Conservation (phyloP, 1,140 invertebrate genomes). For the Drosophila nebulosa region DNA sequence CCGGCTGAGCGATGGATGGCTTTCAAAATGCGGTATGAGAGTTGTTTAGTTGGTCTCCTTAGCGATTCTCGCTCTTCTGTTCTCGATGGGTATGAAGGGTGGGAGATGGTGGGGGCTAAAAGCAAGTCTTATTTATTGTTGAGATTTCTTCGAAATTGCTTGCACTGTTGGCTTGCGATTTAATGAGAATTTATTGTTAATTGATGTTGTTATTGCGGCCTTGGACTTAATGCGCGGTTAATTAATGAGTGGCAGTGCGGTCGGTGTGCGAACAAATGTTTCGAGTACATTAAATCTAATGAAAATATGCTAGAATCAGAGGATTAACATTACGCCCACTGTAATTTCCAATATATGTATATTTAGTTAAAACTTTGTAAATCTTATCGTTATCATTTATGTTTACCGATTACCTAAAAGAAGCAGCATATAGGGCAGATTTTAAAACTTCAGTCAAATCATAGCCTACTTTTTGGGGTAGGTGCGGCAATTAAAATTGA, state of each 20-base stretch:
- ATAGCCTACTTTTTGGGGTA: neutral
- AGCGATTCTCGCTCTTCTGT: neutral
- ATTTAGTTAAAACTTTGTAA: neutral
- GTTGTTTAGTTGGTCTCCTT: neutral
- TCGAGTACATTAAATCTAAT: neutral
- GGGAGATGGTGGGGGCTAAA: neutral
- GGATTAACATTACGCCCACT: neutral
- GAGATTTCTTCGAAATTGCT: conserved; percentile 19
- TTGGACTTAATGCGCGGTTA: conserved; percentile 14
- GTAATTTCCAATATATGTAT: too few relatives aligned
- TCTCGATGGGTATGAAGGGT: too few relatives aligned
- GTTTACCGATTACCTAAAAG: too few relatives aligned
- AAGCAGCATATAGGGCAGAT: too few relatives aligned
- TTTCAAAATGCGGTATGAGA: conserved; percentile 2
- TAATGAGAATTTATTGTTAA: conserved; percentile 69
- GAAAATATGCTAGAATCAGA: neutral
- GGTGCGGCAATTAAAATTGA: neutral
- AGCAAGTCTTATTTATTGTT: conserved; percentile 41
- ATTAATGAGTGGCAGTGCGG: neutral
- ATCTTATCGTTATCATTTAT: too few relatives aligned
- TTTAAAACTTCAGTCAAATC: too few relatives aligned
- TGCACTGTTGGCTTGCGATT: conserved; percentile 13
- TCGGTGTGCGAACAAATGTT: neutral
- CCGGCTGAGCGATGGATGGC: conserved; percentile 30
- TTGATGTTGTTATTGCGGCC: conserved; percentile 43